Base-by-base conservation (phyloP, 1,140 invertebrate species). In the Aleiodes sp. region DNA sequence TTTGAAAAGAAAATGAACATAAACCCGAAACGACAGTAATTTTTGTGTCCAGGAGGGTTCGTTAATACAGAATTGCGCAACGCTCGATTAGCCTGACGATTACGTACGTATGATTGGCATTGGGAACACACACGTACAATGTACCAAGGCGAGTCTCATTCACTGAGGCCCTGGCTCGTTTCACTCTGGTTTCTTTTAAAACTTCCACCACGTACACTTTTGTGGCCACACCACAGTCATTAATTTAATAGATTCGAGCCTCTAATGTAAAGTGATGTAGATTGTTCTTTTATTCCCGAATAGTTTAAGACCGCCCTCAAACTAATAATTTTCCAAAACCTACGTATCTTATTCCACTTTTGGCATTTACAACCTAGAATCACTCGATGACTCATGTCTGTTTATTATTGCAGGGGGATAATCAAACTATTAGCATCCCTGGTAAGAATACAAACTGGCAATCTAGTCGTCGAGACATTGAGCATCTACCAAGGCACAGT, bases 401-500 rank as follows among this genome's bases (percentile, higher is more conserved):
- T 46, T 46, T 60, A 60, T 60, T 29, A 60, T 60, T 60, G n/a
- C 26, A 60, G 57, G 57, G 24, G 16, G 33, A 60, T 60, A 60
- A 60, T 35, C 12, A 8, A 4, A 60, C 6, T 60, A 24, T 33
- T 35, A 21, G 57, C n/a, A 12, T 16, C 4, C n/a, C 26, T 60
- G n/a, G 57, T 26, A 26, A 60, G 33, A 14, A 26, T 6, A 3
- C 43, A 21, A 16, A 8, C 16, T 2, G 16, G 10, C 43, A 2
- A 46, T 46, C 43, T 46, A 16, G 43, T 21, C 43, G 21, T 21
- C 3, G 43, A 19, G 16, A 39, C 10, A 29, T 26, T 26, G 68
- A 60, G 16, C 65, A 67, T 4, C 66, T 66, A 37, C 57, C 75
- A 62, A 74, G 66, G 35, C 76, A 72, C 33, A 70, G 75, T 76